These are phyloP conservation scores for Rhaphigaster nebulosa DNA, from an alignment of 2,888 invertebrate genomes.

Conservation along the genomic window DNA sequence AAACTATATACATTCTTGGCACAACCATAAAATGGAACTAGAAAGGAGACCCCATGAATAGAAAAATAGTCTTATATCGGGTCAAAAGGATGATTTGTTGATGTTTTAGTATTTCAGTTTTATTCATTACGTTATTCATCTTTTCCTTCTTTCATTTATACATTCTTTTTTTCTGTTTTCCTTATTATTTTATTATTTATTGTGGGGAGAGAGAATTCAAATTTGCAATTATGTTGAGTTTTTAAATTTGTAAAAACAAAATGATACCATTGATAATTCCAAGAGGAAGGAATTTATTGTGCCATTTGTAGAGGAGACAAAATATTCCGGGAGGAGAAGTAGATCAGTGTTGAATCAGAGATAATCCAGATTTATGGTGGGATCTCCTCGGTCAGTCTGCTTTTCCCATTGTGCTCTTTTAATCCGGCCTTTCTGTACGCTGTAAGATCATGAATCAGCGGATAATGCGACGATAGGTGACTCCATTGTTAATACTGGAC, in stretches of 20 bases:
- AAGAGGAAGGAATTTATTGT: neutral
- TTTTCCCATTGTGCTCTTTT: conserved; percentile 11
- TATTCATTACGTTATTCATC: no score
- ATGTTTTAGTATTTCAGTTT: no score
- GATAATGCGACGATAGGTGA: neutral
- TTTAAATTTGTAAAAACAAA: neutral
- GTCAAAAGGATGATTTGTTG: no score
- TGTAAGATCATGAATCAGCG: conserved; percentile 13
- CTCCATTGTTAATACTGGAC: neutral
- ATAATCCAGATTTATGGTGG: conserved; percentile 33
- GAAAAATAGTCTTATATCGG: no score
- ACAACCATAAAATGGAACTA: no score
- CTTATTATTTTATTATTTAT: no score
- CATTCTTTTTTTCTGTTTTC: no score
- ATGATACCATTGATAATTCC: neutral
- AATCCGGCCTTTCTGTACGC: neutral
- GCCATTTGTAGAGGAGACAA: conserved; percentile 2
- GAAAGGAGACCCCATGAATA: no score
- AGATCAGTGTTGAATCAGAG: conserved; percentile 23
- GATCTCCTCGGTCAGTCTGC: neutral
- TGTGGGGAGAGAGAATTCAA: no score
- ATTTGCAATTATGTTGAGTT: neutral
- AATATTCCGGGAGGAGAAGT: neutral
- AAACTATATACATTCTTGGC: no score
- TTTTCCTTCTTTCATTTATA: no score